These are phyloP conservation scores for Hipparchia sbordonii DNA, from an alignment of 2,888 invertebrate species.

Conservation along the genomic window DNA sequence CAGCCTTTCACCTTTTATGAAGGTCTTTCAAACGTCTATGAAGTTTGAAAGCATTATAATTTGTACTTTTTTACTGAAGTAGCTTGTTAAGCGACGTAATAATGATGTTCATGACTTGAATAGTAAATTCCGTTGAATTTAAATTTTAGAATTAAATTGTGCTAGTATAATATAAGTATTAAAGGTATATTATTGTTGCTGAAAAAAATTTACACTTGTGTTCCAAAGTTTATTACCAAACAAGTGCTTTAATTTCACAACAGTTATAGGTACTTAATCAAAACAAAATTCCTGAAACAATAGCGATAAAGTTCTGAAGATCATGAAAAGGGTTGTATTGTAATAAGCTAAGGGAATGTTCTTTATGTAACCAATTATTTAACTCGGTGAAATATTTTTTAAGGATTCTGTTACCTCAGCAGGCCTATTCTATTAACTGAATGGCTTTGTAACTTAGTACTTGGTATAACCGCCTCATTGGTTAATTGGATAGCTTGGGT, in stretches of 20 bases:
- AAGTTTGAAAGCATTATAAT: no score
- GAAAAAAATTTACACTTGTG: no score
- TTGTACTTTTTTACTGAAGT: no score
- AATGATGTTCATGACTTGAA: slow-evolving; percentile 20
- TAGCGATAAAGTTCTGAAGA: slow-evolving; percentile 1
- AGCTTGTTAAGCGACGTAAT: not conserved
- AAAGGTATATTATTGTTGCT: no score
- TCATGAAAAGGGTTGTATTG: slow-evolving; percentile 4
- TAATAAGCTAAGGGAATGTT: slow-evolving; percentile 2
- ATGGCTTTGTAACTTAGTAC: no score
- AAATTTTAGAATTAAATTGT: slow-evolving; percentile 24
- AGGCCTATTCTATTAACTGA: no score
- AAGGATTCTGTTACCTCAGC: slow-evolving; percentile 3
- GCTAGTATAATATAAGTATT: not conserved
- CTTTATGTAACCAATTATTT: not conserved
- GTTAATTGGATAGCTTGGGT: no score
- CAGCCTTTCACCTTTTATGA: no score
- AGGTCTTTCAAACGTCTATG: no score
- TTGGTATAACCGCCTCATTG: no score
- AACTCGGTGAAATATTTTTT: not conserved
- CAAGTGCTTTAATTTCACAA: slow-evolving; percentile 4
- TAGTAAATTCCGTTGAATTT: slow-evolving; percentile 23
- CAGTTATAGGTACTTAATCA: not conserved
- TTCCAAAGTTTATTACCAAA: slow-evolving; percentile 3
- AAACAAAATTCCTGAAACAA: slow-evolving; percentile 14